A percentile compares a stretch with the other conserved stretches of the same genome.
These are phyloP conservation scores for Sapayoa aenigma DNA, from an alignment of 2,113 vertebrate genomes.

Conservation along the genomic window DNA sequence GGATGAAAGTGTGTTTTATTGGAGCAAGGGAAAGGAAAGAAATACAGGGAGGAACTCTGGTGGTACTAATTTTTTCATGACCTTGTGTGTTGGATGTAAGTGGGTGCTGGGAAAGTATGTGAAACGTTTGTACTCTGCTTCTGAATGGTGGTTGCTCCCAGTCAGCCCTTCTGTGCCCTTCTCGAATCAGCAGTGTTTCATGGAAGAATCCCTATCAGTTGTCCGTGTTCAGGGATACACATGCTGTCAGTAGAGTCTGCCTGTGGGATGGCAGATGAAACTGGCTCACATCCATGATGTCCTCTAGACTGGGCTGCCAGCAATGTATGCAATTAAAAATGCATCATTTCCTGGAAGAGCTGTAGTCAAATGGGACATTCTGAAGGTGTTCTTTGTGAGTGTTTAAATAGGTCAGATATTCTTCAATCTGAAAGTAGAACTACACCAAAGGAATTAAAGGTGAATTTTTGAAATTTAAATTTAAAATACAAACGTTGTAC, in stretches of 20 bases:
- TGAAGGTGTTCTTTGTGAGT: neutral
- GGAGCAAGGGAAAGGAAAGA: neutral
- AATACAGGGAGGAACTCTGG: neutral
- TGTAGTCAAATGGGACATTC: neutral
- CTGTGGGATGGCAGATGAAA: neutral
- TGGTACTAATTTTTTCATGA: neutral
- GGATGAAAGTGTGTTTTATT: neutral
- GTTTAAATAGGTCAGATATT: neutral
- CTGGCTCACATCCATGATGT: accelerated
- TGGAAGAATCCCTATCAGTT: neutral
- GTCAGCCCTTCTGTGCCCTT: neutral
- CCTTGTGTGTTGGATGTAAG: neutral
- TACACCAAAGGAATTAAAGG: neutral
- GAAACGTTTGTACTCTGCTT: neutral
- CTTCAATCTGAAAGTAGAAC: neutral
- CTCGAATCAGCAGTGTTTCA: neutral
- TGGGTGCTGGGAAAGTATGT: neutral
- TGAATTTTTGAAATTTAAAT: neutral
- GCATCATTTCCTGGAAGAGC: neutral
- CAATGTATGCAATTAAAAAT: neutral
- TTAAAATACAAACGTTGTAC: neutral
- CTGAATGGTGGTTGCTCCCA: neutral
- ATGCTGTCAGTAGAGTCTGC: neutral
- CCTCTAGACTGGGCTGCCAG: neutral
- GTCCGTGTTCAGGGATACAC: accelerated